These are phyloP conservation scores for Drosophila arawakana DNA, from an alignment of 1,140 invertebrate genomes.

Conservation along the genomic window DNA sequence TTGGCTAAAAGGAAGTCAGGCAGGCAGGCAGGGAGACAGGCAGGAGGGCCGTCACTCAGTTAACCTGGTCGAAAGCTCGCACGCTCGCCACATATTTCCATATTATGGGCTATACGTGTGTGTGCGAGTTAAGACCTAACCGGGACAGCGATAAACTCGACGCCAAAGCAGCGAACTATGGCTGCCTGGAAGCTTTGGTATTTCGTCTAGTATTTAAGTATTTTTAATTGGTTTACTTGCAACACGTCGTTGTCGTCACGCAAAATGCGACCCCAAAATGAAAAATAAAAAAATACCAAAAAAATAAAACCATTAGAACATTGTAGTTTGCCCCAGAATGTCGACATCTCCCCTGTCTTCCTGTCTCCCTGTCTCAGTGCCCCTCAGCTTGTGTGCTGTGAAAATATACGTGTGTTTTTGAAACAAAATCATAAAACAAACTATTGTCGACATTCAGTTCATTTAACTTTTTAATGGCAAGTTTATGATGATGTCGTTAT, in stretches of 20 bases:
- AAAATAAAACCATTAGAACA: constrained; percentile 7
- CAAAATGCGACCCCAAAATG: constrained; percentile 42
- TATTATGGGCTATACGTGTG: constrained; percentile 19
- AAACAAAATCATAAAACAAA: constrained; percentile 9
- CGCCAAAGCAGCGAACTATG: background rate
- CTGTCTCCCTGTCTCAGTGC: no score
- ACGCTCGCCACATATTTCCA: constrained; percentile 18
- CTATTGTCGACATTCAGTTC: constrained; percentile 3
- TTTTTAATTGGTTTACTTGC: constrained; percentile 85
- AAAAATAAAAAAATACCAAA: background rate
- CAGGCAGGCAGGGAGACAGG: background rate
- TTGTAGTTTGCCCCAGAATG: constrained; percentile 32
- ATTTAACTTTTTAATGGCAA: background rate
- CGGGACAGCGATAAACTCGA: constrained; percentile 20
- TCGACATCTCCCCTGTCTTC: background rate
- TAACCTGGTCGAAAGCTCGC: constrained; percentile 52
- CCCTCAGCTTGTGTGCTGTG: background rate
- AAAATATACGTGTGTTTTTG: background rate
- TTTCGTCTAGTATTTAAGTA: constrained; percentile 89
- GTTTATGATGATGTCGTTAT: background rate
- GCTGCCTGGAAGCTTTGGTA: constrained; percentile 78
- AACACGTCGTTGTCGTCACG: constrained; percentile 87
- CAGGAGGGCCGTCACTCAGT: constrained; percentile 39
- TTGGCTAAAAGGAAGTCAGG: constrained; percentile 43
- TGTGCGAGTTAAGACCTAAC: constrained; percentile 2